Percentiles rank a stretch among this genome's conserved stretches.
Evolutionary conservation across 2,888 invertebrate genomes (phyloP).

Genomic region (Pristionchus mayeri): DNA sequence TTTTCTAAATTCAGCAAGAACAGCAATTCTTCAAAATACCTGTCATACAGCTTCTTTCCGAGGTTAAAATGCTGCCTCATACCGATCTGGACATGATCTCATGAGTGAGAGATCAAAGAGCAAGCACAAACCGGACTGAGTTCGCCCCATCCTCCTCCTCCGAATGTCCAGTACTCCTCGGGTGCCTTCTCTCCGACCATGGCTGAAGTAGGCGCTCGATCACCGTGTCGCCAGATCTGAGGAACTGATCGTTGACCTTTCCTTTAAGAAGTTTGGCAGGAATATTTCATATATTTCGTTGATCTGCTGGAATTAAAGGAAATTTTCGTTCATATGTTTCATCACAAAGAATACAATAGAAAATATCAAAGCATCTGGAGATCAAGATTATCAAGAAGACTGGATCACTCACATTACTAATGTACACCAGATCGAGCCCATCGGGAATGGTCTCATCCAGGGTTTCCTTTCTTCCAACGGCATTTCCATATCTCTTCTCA

Average conservation of each 20-base stretch:
- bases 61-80: constrained; percentile 10
- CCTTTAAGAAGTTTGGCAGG: background rate
- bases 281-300: too few relatives aligned
- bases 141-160: constrained; percentile 40
- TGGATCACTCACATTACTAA: background rate
- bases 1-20: too few relatives aligned
- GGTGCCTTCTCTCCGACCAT: constrained; percentile 31
- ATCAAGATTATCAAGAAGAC: too few relatives aligned
- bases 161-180: constrained; percentile 29
- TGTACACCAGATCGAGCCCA: background rate
- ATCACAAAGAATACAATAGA: too few relatives aligned
- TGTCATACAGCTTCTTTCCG: constrained; percentile 22
- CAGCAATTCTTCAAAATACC: constrained; percentile 9
- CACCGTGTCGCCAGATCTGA: constrained; percentile 42
- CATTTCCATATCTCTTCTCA: too few relatives aligned
- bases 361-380: too few relatives aligned
- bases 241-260: background rate
- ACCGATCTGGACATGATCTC: background rate
- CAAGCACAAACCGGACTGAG: constrained; percentile 21
- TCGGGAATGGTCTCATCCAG: too few relatives aligned
- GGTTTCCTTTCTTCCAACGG: too few relatives aligned
- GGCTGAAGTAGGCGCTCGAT: constrained; percentile 13
- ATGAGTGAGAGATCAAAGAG: background rate
- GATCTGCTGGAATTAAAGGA: too few relatives aligned
- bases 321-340: too few relatives aligned